These are phyloP conservation scores for Tylochromis polylepis DNA, from an alignment of 2,113 vertebrate species.

Conservation along the genomic window DNA sequence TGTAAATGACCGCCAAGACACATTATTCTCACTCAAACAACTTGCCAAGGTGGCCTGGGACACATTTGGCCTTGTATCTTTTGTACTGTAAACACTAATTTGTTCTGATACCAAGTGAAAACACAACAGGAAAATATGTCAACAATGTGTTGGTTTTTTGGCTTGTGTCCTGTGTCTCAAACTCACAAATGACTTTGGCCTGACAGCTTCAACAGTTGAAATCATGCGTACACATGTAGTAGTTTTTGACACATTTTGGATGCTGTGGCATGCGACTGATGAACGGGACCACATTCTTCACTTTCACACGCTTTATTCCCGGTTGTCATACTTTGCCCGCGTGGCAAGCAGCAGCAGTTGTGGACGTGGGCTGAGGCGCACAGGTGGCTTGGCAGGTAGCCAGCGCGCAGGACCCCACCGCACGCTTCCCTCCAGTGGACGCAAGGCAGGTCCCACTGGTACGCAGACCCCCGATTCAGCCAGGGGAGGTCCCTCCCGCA, in stretches of 20 bases:
- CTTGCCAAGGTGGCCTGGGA: neutral
- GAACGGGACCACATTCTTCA: too few species aligned
- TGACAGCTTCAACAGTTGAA: neutral
- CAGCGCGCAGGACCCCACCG: too few species aligned
- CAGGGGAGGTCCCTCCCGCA: too few species aligned
- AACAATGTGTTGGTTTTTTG: neutral
- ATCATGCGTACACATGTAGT: neutral
- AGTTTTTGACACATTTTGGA: neutral
- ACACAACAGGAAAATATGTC: neutral
- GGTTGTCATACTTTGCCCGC: too few species aligned
- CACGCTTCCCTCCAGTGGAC: too few species aligned
- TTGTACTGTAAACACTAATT: neutral
- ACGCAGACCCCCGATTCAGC: too few species aligned
- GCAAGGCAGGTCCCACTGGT: too few species aligned
- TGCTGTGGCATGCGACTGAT: too few species aligned
- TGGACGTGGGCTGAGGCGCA: too few species aligned
- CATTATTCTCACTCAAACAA: neutral
- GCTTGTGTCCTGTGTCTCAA: neutral
- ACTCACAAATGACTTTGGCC: neutral
- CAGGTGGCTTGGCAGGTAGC: too few species aligned
- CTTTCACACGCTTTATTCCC: too few species aligned
- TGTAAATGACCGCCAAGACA: neutral
- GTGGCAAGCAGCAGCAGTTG: too few species aligned
- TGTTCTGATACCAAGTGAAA: neutral
- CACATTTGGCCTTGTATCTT: neutral